Evolutionary conservation across 2,113 vertebrate genomes (phyloP).

Genomic region (Anarrhichthys ocellatus): DNA sequence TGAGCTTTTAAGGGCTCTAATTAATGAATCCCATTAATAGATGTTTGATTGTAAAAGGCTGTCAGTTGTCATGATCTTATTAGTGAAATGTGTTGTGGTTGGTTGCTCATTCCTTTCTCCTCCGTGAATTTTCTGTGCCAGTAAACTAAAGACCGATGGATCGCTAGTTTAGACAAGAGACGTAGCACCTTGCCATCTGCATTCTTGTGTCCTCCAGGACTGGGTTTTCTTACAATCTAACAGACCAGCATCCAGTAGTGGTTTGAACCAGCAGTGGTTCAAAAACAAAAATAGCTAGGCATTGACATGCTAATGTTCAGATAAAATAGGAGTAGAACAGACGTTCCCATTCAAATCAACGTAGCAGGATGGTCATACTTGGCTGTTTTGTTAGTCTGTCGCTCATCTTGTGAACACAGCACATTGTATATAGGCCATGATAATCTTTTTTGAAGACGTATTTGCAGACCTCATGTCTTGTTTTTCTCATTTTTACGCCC

Average conservation of each 20-base stretch:
- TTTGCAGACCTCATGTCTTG: constrained; percentile 8
- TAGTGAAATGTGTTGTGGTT: constrained; percentile 70
- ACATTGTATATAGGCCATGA: neutral
- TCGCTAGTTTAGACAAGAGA: constrained; percentile 34
- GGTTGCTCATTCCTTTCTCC: constrained; percentile 60
- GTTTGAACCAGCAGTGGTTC: constrained; percentile 2
- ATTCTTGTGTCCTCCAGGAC: constrained; percentile 29
- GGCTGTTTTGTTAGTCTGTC: neutral
- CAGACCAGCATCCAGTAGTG: constrained; percentile 3
- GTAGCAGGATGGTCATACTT: neutral
- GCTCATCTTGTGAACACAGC: neutral
- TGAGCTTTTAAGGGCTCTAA: constrained; percentile 63
- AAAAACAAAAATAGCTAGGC: constrained; percentile 5
- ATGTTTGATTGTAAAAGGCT: constrained; percentile 70
- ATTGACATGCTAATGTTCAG: neutral
- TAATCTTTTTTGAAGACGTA: neutral
- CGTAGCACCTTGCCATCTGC: neutral
- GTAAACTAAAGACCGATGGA: constrained; percentile 66
- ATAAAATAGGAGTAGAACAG: neutral
- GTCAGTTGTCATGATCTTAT: constrained; percentile 74
- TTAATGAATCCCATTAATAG: constrained; percentile 74
- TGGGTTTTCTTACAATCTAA: constrained; percentile 21
- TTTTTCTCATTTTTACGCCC: neutral
- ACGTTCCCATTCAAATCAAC: neutral
- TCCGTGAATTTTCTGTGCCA: constrained; percentile 64